Evolutionary conservation across 2,113 vertebrate species (phyloP), one percentile per base, ranked within the genome.

Genomic region (Notiomystis cincta): DNA sequence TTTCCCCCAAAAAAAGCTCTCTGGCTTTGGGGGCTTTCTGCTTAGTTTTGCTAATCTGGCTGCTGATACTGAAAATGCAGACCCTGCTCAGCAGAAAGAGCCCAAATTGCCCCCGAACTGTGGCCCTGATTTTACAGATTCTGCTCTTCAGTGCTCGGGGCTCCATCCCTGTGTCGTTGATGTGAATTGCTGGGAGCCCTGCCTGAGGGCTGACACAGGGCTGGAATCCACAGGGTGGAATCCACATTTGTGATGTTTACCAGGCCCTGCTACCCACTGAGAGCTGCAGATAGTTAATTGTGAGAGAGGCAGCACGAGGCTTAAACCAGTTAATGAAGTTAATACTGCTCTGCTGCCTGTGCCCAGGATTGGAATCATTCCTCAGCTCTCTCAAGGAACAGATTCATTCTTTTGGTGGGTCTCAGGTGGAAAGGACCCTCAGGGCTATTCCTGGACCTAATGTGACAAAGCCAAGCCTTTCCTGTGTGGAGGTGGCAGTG

Each of bases 21-120:
- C 66, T 93, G 33, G 87, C 95, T 94, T 71, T 96, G 92, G 90
- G 95, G 88, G 17, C 2, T 81, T 96, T 95, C 75, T 51, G 40
- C 85, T 88, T 60, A 48, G 53, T 94, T 94, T 90, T 90, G 79
- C 79, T 96, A 75, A 92, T 92, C 86, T 90, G 71, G 76, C 67
- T 80, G 85, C 90, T 66, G 88, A 90, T 37, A 60, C 7, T 83
- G 80, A 71, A 90, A 66, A 71, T 13, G 50, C 71, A 88, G 78
- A 38, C 57, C 73, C 54, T 90, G 87, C 66, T 79, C 67, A 87
- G 79, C 75, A 61, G 42, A 84, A 61, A 62, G 45, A 44, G 69
- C 78, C 79, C 88, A 87, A 27, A 83, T 48, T 44, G 79, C 75
- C 30, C 27, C 27, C 35, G 22, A 82, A 28, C 13, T 38, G 6